phyloP scores from a whole-genome alignment of 2,797 vertebrate species.

The Pipistrellus pipistrellus region DNA sequence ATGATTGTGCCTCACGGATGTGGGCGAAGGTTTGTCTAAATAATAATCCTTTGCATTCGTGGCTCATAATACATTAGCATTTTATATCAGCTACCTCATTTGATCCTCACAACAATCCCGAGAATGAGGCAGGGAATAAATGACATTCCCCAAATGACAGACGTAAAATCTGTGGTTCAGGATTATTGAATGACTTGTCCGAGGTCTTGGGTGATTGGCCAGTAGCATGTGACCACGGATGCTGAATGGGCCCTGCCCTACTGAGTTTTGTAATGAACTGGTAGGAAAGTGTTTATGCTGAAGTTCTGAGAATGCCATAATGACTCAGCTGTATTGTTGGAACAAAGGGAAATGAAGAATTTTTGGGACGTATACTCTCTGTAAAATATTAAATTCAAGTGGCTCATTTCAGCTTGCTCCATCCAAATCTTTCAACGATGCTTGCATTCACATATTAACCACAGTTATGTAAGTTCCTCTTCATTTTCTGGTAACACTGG shows the following conservation, averaged over 20 bases:
- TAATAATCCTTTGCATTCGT: neutral
- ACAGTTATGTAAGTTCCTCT: neutral
- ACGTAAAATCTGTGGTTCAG: neutral
- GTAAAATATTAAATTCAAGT: slow-evolving; percentile 9
- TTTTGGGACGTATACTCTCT: neutral
- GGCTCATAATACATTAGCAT: neutral
- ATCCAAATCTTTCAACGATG: neutral
- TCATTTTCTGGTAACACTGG: neutral
- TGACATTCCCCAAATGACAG: neutral
- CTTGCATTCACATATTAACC: neutral
- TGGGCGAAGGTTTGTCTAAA: neutral
- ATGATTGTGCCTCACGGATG: neutral
- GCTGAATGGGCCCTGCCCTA: neutral
- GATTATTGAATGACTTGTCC: neutral
- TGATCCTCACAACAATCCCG: neutral
- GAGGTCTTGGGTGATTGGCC: neutral
- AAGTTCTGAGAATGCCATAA: neutral
- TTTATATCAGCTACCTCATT: neutral
- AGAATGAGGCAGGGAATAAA: neutral
- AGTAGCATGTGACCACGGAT: neutral
- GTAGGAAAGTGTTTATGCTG: neutral
- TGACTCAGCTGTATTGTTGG: neutral
- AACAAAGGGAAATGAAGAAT: neutral
- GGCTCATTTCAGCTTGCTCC: neutral
- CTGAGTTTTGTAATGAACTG: neutral